Percentiles rank a stretch among this genome's conserved stretches.
phyloP scores from a whole-genome alignment of 30 jellyfish, hydroid and myxozoan species.

The Cassiopea xamachana region DNA sequence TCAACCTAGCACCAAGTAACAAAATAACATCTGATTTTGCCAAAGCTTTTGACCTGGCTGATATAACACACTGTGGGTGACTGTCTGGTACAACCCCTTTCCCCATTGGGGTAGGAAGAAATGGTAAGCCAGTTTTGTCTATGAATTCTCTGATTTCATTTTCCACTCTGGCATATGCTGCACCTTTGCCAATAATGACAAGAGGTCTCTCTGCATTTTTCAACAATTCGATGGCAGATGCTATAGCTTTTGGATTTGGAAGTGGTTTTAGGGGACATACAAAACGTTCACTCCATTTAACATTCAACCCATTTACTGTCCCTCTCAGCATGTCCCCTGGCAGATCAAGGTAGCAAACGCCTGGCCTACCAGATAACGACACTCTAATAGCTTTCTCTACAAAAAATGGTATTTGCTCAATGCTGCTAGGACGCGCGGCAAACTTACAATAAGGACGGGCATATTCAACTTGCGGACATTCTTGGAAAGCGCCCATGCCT shows the following conservation, averaged over 20 bases:
- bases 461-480: conserved; percentile 88
- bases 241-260: conserved; percentile 56
- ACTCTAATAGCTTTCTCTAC: conserved; percentile 84
- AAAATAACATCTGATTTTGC: conserved; percentile 79
- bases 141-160: conserved; percentile 59
- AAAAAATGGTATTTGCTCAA: conserved; percentile 74
- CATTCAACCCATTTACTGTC: background rate
- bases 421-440: conserved; percentile 80
- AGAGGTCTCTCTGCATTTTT: conserved; percentile 57
- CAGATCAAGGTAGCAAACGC: conserved; percentile 80
- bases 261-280: conserved; percentile 21
- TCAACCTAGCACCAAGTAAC: conserved; percentile 82
- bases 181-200: conserved; percentile 76
- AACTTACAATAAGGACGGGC: conserved; percentile 85
- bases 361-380: conserved; percentile 86
- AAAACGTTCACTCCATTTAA: conserved; percentile 37
- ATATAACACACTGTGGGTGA: conserved; percentile 84
- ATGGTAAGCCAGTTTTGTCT: conserved; percentile 76
- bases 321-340: conserved; percentile 83
- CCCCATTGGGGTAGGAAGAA: conserved; percentile 95
- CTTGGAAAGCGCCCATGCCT: conserved; percentile 92
- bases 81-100: conserved; percentile 84
- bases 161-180: conserved; percentile 83
- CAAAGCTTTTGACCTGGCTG: conserved; percentile 88
- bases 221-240: conserved; percentile 53